Evolutionary conservation across 2,888 invertebrate species (phyloP), one percentile per base, ranked within the genome.

Genomic region (Pammene fasciana): DNA sequence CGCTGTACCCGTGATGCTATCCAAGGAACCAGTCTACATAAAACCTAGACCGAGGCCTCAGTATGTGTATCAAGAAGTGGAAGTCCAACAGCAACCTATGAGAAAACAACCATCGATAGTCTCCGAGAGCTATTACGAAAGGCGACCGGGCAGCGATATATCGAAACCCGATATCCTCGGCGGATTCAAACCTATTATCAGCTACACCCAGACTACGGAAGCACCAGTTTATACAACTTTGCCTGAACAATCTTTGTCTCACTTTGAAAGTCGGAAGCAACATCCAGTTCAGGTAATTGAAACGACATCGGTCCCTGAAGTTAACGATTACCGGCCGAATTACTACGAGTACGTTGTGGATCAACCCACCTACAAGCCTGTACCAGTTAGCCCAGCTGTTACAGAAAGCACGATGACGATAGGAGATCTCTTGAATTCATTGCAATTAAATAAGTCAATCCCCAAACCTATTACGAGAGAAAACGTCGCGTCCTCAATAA

Each of bases 401-500:
- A 71, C 80, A 62, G 72, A 84, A 9, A 86, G 86, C 70, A 77
- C 83, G 10, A 77, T 86, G 55, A 84, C 83, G 52, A 76, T 92
- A 71, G 85, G 86, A 18, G 93, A 95, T 73, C 94, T 97, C 72
- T 80, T 96, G 48, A 95, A 95, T 80, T 95, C 96, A 68, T 88
- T 97, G 38, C 96, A 96, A 83, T 90, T 95, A 16, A 95, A 95
- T 75, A 96, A 96, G 85, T 95, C 95, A 55, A 89, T 97, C 75
- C 97, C 97, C 0, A 95, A 96, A 75, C 95, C 94, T 9, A 92
- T 97, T 36, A 96, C 96, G 5, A 94, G 95, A 65, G 95, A 96
- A 74, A 97, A 97, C 78, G 95, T 97, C 56, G 96, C 96, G 75
- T 94, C 95, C 72, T 97, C 96, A 59, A 96, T 97, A 72, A 94